A percentile compares a stretch with the other conserved stretches of the same genome.
These are phyloP conservation scores for Synanthedon vespiformis DNA, from an alignment of 2,888 invertebrate genomes.

Conservation along the genomic window DNA sequence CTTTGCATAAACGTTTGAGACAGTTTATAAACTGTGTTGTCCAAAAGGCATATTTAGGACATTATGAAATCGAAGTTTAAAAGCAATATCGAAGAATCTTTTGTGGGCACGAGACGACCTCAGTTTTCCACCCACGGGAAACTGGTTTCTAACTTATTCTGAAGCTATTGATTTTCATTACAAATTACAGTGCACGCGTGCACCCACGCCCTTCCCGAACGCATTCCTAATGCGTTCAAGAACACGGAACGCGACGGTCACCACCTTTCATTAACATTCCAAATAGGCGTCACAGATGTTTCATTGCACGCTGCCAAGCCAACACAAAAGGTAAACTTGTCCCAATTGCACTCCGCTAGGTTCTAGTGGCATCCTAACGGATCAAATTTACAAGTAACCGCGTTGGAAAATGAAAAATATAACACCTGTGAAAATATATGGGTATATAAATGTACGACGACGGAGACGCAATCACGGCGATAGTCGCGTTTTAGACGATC, in stretches of 20 bases:
- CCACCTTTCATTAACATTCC: slow-evolving; percentile 31
- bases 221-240: slow-evolving; percentile 44
- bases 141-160: slow-evolving; percentile 46
- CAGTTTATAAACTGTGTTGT: not conserved
- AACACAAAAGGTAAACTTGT: slow-evolving; percentile 9
- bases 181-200: slow-evolving; percentile 45
- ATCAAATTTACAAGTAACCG: too few relatives aligned
- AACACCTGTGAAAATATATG: too few relatives aligned
- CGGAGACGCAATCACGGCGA: too few relatives aligned
- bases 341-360: not conserved
- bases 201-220: slow-evolving; percentile 41
- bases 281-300: slow-evolving; percentile 11
- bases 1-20: too few relatives aligned
- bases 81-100: slow-evolving; percentile 31
- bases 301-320: slow-evolving; percentile 6
- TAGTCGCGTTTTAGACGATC: too few relatives aligned
- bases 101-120: slow-evolving; percentile 39
- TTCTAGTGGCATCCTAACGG: not conserved
- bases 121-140: slow-evolving; percentile 45
- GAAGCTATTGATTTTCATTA: slow-evolving; percentile 61
- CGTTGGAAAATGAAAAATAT: too few relatives aligned
- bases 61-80: slow-evolving; percentile 25
- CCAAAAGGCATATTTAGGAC: slow-evolving; percentile 21
- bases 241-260: slow-evolving; percentile 28
- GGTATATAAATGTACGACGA: too few relatives aligned